Evolutionary conservation across 2,113 vertebrate species (phyloP).

Genomic region (Irena cyanogastra): DNA sequence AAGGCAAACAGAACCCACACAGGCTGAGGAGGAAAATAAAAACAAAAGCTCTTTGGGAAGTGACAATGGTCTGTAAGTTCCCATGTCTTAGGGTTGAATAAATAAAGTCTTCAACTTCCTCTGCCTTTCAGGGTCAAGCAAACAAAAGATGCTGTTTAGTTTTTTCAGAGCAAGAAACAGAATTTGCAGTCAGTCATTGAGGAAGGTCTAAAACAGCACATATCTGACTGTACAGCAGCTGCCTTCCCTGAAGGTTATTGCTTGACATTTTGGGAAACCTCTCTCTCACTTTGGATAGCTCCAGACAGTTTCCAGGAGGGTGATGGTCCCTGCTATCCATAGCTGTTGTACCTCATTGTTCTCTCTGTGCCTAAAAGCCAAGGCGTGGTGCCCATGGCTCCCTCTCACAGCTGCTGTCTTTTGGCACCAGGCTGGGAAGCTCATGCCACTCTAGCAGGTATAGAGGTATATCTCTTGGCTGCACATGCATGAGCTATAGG

Average conservation of each 20-base stretch:
- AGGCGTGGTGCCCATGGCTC: not conserved
- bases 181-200: not conserved
- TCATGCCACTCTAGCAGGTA: not conserved
- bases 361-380: not conserved
- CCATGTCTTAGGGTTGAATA: conserved; percentile 36
- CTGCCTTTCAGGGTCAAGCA: conserved; percentile 40
- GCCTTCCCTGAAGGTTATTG: not conserved
- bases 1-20: conserved; percentile 16
- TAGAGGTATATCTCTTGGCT: not conserved
- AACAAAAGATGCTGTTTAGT: conserved; percentile 18
- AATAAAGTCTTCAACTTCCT: conserved; percentile 49
- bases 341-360: not conserved
- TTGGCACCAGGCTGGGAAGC: not conserved
- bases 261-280: not conserved
- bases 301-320: not conserved
- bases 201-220: not conserved
- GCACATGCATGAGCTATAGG: not conserved
- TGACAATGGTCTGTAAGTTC: conserved; percentile 30
- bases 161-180: not conserved
- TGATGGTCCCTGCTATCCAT: not conserved
- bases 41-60: conserved; percentile 24
- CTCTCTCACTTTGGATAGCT: not conserved
- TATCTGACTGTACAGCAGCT: not conserved
- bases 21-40: conserved; percentile 25
- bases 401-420: not conserved